phyloP scores from a whole-genome alignment of 2,888 invertebrate genomes.

The Leucophora obtusa region DNA sequence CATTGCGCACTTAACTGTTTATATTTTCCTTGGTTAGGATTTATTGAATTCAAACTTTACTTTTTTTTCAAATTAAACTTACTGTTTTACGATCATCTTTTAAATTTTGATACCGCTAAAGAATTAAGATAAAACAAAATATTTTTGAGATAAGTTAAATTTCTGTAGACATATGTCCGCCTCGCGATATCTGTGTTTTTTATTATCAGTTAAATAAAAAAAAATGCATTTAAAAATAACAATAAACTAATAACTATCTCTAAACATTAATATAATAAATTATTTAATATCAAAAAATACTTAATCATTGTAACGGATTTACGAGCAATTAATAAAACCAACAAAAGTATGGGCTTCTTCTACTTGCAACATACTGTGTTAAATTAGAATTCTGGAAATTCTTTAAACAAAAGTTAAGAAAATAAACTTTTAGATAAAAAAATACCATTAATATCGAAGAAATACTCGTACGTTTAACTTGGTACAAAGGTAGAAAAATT shows the following conservation, averaged over 20 bases:
- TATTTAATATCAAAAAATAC: slow-evolving; percentile 49
- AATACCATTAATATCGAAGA: slow-evolving; percentile 58
- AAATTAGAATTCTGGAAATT: slow-evolving; percentile 24
- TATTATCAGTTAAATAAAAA: slow-evolving; percentile 24
- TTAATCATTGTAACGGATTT: slow-evolving; percentile 58
- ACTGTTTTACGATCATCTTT: no score
- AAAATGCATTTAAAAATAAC: slow-evolving; percentile 26
- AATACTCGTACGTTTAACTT: slow-evolving; percentile 13
- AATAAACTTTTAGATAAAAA: slow-evolving; percentile 51
- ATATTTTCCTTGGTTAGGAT: no score
- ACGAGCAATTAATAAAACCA: slow-evolving; percentile 62
- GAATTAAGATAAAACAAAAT: no score
- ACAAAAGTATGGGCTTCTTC: not conserved
- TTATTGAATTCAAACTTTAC: no score
- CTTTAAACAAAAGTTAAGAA: slow-evolving; percentile 23
- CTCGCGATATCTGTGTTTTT: slow-evolving; percentile 26
- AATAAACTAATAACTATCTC: slow-evolving; percentile 47
- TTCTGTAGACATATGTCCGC: slow-evolving; percentile 45
- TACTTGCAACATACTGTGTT: slow-evolving; percentile 26
- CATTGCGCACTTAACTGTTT: no score
- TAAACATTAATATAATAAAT: slow-evolving; percentile 57
- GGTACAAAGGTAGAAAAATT: not conserved
- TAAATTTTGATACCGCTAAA: no score
- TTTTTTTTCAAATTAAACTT: no score
- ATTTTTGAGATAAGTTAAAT: not conserved